Conservation (phyloP, 2,797 vertebrate species). For the Cirrhinus mrigala region DNA sequence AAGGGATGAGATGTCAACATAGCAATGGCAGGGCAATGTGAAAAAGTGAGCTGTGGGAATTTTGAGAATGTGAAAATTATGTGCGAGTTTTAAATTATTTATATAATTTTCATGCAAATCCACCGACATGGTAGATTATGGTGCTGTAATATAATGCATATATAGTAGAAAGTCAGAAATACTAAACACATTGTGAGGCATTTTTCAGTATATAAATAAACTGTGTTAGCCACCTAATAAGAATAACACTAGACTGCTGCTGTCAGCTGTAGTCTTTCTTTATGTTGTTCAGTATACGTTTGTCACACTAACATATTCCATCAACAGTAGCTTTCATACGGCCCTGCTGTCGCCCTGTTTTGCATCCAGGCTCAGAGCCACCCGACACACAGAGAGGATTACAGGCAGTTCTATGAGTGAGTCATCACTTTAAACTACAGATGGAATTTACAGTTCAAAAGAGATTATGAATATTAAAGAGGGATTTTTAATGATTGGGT, state of each 20-base stretch:
- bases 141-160: neutral
- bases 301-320: conserved; percentile 73
- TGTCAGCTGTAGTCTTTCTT: conserved; percentile 26
- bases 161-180: neutral
- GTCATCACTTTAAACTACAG: conserved; percentile 83
- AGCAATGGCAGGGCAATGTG: neutral
- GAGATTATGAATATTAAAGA: conserved; percentile 83
- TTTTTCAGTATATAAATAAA: neutral
- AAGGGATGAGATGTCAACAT: neutral
- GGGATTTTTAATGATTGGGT: conserved; percentile 73
- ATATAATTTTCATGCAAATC: neutral
- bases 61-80: neutral
- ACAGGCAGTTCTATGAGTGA: conserved; percentile 78
- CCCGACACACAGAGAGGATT: conserved; percentile 78
- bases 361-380: conserved; percentile 76
- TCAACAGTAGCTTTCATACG: conserved; percentile 76
- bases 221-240: neutral
- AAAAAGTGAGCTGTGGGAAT: neutral
- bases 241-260: conserved; percentile 3
- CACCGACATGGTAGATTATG: neutral
- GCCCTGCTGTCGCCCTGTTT: conserved; percentile 58
- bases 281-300: conserved; percentile 32
- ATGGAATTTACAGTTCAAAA: conserved; percentile 82
- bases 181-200: neutral
- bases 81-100: neutral